Conservation (phyloP, 2,797 vertebrate genomes). For the Enteromius thamalakanensis region DNA sequence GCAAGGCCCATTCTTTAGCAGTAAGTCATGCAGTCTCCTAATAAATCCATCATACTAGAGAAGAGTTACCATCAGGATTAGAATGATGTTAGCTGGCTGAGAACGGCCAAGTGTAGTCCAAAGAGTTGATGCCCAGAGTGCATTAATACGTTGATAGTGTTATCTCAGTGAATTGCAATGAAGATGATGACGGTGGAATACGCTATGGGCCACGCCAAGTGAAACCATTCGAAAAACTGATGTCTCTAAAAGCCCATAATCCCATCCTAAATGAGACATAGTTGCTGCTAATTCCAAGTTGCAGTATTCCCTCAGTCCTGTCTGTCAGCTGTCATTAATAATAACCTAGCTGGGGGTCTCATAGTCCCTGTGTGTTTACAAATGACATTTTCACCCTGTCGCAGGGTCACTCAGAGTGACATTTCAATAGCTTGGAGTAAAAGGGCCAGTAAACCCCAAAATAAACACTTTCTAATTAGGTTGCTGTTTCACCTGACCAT, state of each 20-base stretch:
- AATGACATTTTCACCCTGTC: slow-evolving; percentile 40
- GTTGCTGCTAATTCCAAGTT: slow-evolving; percentile 29
- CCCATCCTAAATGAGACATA: slow-evolving; percentile 34
- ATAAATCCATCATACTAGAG: slow-evolving; percentile 72
- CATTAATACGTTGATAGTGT: slow-evolving; percentile 62
- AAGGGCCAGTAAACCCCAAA: slow-evolving; percentile 51
- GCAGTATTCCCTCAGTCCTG: slow-evolving; percentile 29
- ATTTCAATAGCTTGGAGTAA: slow-evolving; percentile 52
- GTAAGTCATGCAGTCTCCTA: slow-evolving; percentile 68
- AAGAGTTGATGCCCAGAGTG: slow-evolving; percentile 54
- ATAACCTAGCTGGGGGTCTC: slow-evolving; percentile 42
- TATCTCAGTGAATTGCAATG: slow-evolving; percentile 39
- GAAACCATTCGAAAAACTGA: slow-evolving; percentile 9
- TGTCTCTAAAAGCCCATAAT: slow-evolving; percentile 24
- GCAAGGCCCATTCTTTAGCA: slow-evolving; percentile 75
- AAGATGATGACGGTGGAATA: slow-evolving; percentile 7
- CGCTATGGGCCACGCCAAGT: slow-evolving; percentile 2
- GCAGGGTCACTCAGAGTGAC: slow-evolving; percentile 42
- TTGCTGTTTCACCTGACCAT: slow-evolving; percentile 38
- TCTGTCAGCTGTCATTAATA: slow-evolving; percentile 51
- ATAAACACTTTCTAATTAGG: slow-evolving; percentile 52
- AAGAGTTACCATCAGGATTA: slow-evolving; percentile 65
- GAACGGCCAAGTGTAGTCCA: slow-evolving; percentile 60
- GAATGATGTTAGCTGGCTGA: slow-evolving; percentile 62
- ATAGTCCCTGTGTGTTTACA: slow-evolving; percentile 47